A percentile compares a stretch with the other conserved stretches of the same genome.
Evolutionary conservation across 2,888 invertebrate species (phyloP).

Genomic region (Acanthopleura granulata): DNA sequence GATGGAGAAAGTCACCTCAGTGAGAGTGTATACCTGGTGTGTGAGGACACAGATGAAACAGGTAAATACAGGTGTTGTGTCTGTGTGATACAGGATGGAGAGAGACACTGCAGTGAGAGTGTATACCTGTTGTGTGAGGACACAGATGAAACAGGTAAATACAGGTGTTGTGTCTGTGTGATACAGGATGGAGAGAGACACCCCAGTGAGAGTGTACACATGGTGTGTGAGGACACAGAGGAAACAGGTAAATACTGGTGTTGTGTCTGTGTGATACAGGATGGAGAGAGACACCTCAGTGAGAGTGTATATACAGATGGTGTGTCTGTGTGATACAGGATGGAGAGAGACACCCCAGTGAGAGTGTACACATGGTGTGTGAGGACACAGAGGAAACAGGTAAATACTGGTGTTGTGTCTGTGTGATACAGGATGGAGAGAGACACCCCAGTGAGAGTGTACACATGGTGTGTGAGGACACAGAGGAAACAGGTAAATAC

Average conservation of each 20-base stretch:
- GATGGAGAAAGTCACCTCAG: constrained; percentile 31
- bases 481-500: neutral
- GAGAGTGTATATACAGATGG: neutral
- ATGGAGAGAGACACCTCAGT: neutral
- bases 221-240: neutral
- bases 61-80: constrained; percentile 64
- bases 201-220: neutral
- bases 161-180: neutral
- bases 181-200: neutral
- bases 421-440: neutral
- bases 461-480: neutral
- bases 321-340: no score
- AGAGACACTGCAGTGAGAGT: neutral
- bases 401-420: neutral
- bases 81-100: constrained; percentile 63
- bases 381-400: neutral
- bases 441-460: neutral
- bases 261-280: neutral
- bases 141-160: neutral
- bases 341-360: neutral
- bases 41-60: constrained; percentile 33
- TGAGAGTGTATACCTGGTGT: neutral
- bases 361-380: neutral
- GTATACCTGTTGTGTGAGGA: neutral
- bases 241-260: neutral